A percentile compares a stretch with the other conserved stretches of the same genome.
Evolutionary conservation across 2,113 vertebrate genomes (phyloP).

Genomic region (Gopherus flavomarginatus): DNA sequence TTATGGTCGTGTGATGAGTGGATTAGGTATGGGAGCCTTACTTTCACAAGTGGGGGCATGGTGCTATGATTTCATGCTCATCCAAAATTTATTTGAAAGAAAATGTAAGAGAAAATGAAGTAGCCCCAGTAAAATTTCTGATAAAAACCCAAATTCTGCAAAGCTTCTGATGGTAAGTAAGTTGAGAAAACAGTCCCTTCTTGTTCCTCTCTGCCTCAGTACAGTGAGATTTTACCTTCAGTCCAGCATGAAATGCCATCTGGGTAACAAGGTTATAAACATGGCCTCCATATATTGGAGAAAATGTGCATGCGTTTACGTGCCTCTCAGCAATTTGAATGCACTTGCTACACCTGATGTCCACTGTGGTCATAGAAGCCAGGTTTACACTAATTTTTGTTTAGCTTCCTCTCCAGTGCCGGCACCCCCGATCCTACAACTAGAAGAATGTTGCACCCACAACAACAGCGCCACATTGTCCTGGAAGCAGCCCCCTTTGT

Average conservation of each 20-base stretch:
- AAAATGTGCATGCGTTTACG: accelerated
- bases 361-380: conserved; percentile 16
- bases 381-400: conserved; percentile 73
- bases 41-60: accelerated
- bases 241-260: accelerated
- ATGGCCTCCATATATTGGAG: accelerated
- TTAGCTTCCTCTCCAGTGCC: conserved; percentile 90
- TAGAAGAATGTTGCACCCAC: conserved; percentile 97
- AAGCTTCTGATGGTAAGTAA: neutral
- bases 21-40: accelerated
- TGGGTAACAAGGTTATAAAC: accelerated
- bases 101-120: neutral
- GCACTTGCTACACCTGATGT: accelerated
- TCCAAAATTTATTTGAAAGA: neutral
- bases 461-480: conserved; percentile 98
- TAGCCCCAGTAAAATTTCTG: neutral
- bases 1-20: neutral
- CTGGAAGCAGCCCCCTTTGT: conserved; percentile 98
- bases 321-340: neutral
- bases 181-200: neutral
- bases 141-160: neutral
- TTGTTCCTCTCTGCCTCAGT: neutral
- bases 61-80: neutral
- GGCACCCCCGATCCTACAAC: conserved; percentile 94
- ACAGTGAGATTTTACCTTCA: accelerated